Evolutionary conservation across 2,113 vertebrate genomes (phyloP), one percentile per base, ranked within the genome.

Genomic region (Eptatretus burgeri): DNA sequence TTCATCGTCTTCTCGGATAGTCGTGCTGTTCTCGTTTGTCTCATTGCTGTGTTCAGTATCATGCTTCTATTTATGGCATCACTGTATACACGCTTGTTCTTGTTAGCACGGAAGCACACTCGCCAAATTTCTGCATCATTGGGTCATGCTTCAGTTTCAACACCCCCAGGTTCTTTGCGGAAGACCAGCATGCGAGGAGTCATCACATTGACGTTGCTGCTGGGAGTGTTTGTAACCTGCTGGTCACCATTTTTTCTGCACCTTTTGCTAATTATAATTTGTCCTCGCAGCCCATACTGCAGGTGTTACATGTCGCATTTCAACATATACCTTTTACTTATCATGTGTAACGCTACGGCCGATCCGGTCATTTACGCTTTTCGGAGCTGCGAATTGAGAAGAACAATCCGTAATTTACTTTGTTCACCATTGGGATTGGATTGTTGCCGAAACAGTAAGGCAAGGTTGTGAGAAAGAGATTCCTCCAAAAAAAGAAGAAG

Each of bases 231-330:
- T 72, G 79, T 88, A 9, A 74, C 87, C 64, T 94, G 87, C 70
- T 91, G 87, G 87, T 80, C 84, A 13, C 87, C 85, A 1, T 93
- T 94, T 74, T 94, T 94, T 69, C 82, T 95, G 51, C 87, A 95
- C 67, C 79, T 93, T 66, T 83, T 85, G 72, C 72, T 95, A 63
- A 88, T 86, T 82, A 83, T 93, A 67, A 86, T 83, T 50, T 95
- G 87, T 64, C 89, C 87, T 11, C 75, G 79, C 64, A 93, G 88
- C 69, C 70, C 84, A 65, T 95, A 88, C 69, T 95, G 89, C n/a
- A 73, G 85, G 66, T 93, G 87, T 70, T 93, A 91, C 67, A 95
- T 95, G 87, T 86, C 89, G 49, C 80, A 93, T 72, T 95, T 93
- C 74, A 89, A 91, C 74, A 81, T 93, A 82, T 95, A 93, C 73